Evolutionary conservation across 2,113 vertebrate species (phyloP), one percentile per base, ranked within the genome.

Genomic region (Sclerurus mexicanus): DNA sequence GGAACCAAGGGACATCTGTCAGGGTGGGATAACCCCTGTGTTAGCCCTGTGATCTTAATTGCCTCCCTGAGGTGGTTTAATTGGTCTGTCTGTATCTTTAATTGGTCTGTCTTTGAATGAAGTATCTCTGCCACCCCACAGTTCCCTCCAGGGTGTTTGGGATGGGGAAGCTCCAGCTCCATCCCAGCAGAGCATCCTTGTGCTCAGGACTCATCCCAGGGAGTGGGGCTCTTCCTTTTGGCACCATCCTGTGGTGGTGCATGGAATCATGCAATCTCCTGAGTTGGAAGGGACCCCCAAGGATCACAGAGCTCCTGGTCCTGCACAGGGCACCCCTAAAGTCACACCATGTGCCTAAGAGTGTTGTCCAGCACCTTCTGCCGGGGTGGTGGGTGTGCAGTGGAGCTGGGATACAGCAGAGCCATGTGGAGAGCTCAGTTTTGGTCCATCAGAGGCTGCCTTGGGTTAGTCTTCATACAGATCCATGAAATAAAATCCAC

Each of bases 311-410:
- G 46, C 20, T 53, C 69, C 60, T 67, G 60, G 18, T n/a, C 33
- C 52, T 39, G 60, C 28, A 28, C 46, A 35, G 87, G n/a, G 31
- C 11, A 66, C 30, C 40, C n/a, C 35, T 10, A 22, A 69, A 1
- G 14, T 42, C 30, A 21, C 40, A 47, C 14, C 17, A 12, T 35
- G 47, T 47, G n/a, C 21, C 55, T 47, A n/a, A 47, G 62, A 6
- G 30, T 10, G 9, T 47, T 68, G 62, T 68, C 4, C 46, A 69
- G 30, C 47, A 31, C 39, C 14, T 62, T 53, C 31, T 75, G 39
- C 28, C 0, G 0, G n/a, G 46, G 35, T 21, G 6, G 19, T 10
- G 66, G 71, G 4, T 21, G 15, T 1, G 13, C 5, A 5, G 10
- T n/a, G n/a, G 75, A 72, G 46, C 6, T 2, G 28, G 19, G 9